Percentiles rank a stretch among this genome's conserved stretches.
These are phyloP conservation scores for Junonia oenone DNA, from an alignment of 2,888 invertebrate species.

Conservation along the genomic window DNA sequence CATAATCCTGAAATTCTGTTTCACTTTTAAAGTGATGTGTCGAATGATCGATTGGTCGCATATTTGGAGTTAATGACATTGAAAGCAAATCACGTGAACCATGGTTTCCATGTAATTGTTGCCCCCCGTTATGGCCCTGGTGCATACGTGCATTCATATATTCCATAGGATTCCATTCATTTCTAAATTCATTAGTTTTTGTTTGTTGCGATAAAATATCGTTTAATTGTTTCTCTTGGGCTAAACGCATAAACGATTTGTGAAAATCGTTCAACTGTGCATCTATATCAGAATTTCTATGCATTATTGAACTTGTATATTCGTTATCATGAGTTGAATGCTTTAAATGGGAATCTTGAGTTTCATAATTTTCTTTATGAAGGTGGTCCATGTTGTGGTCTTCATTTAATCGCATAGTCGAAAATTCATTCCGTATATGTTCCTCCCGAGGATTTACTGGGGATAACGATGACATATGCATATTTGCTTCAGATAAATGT, in stretches of 20 bases:
- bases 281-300: background rate
- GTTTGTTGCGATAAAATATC: constrained; percentile 1
- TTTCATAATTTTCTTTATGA: background rate
- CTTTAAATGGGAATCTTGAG: background rate
- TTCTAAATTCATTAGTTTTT: background rate
- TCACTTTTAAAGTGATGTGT: background rate
- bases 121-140: constrained; percentile 6
- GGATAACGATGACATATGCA: background rate
- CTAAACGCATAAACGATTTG: constrained; percentile 10
- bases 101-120: background rate
- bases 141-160: constrained; percentile 1
- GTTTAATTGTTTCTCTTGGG: constrained; percentile 12
- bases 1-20: constrained; percentile 1
- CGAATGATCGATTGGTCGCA: background rate
- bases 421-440: background rate
- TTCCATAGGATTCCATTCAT: background rate
- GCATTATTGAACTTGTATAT: background rate
- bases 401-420: background rate
- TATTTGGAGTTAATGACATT: background rate
- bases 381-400: background rate
- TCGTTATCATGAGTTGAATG: background rate
- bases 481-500: background rate
- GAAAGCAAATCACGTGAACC: background rate
- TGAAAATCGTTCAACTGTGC: constrained; percentile 10
- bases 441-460: background rate